Conservation (phyloP, 2,797 vertebrate genomes). For the Bradypodion ventrale region DNA sequence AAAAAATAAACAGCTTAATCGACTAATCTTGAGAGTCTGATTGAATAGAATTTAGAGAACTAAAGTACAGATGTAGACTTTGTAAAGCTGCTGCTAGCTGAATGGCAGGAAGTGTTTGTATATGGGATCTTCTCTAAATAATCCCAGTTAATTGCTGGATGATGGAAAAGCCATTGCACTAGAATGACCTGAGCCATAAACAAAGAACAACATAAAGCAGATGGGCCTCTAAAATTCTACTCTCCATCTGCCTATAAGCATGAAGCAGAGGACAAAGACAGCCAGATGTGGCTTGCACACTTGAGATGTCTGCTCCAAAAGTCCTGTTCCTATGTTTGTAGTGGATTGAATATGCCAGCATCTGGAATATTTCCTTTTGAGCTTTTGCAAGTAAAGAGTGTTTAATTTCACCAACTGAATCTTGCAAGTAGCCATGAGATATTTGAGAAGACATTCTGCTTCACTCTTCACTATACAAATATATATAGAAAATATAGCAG, state of each 20-base stretch:
- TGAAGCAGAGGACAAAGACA: slow-evolving; percentile 29
- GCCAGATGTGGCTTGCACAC: neutral
- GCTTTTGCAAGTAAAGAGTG: neutral
- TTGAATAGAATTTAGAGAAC: slow-evolving; percentile 69
- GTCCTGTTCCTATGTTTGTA: neutral
- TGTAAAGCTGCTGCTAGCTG: slow-evolving; percentile 64
- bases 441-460: neutral
- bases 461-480: neutral
- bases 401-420: neutral
- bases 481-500: too few species aligned
- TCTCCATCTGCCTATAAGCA: neutral
- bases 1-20: slow-evolving; percentile 67
- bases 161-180: slow-evolving; percentile 55
- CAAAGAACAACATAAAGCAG: slow-evolving; percentile 23
- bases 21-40: slow-evolving; percentile 52
- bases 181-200: slow-evolving; percentile 53
- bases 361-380: neutral
- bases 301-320: neutral
- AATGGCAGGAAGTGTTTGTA: slow-evolving; percentile 42
- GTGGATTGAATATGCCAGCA: neutral
- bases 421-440: neutral
- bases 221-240: slow-evolving; percentile 49
- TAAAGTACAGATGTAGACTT: slow-evolving; percentile 55
- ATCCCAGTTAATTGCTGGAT: slow-evolving; percentile 65
- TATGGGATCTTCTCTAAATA: slow-evolving; percentile 61